Evolutionary conservation across 2,888 invertebrate species (phyloP).

Genomic region (Hydraecia micacea): DNA sequence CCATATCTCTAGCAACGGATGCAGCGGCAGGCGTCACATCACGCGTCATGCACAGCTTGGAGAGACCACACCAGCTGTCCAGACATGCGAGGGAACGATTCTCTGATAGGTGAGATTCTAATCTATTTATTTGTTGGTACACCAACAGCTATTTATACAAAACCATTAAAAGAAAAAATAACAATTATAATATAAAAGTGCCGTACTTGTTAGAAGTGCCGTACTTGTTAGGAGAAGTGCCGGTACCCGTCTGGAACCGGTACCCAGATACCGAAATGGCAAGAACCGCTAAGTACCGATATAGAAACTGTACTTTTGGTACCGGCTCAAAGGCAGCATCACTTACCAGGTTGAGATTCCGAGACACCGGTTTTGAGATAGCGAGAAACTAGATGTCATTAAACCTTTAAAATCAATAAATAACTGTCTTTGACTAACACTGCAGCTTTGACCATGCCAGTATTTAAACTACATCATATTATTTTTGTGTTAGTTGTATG

Average conservation of each 20-base stretch:
- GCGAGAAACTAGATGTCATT: background rate
- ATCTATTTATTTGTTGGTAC: background rate
- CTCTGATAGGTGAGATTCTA: conserved; percentile 82
- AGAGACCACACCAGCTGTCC: conserved; percentile 86
- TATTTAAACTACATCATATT: background rate
- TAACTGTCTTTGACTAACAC: background rate
- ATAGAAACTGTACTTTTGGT: too few relatives aligned
- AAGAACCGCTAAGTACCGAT: too few relatives aligned
- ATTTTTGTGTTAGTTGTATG: background rate
- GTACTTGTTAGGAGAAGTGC: too few relatives aligned
- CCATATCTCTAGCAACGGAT: conserved; percentile 87
- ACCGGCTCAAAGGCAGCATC: background rate
- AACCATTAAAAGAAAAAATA: background rate
- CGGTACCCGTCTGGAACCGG: too few relatives aligned
- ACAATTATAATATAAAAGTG: background rate
- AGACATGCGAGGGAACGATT: conserved; percentile 86
- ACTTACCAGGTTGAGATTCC: background rate
- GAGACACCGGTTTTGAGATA: background rate
- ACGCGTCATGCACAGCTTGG: conserved; percentile 85
- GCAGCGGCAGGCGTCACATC: conserved; percentile 75
- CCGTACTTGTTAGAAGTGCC: background rate
- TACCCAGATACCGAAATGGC: too few relatives aligned
- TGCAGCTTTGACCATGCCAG: background rate
- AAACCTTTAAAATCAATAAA: background rate
- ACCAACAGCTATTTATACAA: background rate